Base-by-base conservation (phyloP, 1,140 invertebrate species). In the Drosophila lacertosa region DNA sequence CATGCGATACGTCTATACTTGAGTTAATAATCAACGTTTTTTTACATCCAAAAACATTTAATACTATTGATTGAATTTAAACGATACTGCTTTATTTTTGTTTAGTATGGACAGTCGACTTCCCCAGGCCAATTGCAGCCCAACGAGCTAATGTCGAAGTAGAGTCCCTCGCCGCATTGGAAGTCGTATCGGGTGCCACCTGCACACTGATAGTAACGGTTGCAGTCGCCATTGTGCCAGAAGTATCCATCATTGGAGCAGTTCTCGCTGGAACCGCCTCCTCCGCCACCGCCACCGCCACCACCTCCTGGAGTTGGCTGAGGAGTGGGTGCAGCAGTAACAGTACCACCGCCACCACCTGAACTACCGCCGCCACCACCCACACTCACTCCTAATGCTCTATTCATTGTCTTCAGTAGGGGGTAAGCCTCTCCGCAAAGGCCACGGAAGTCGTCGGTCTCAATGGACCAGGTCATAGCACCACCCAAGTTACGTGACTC, bases 381-480 rank as follows among this genome's bases (percentile, higher is more conserved):
- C 2, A 42, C 71, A 3, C 72, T 40, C 10, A 24, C 42, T 16
- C 81, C 81, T 32, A 84, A 13, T 7, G 53, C 74, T 3, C 77
- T 47, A 45, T 86, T 88, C 33, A 88, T 88, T 16, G 82, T 48
- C 53, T 82, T 89, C 79, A 74, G 92, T 86, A 63, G 92, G 60
- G 69, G 92, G 90, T 93, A 93, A 91, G 39, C 89, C 89, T 82
- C 90, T 57, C 82, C 91, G 71, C 95, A 96, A 4, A 93, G 92
- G 0, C 95, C 95, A 5, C 91, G 92, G 89, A 96, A 96, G 83
- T 96, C 95, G 55, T 96, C 95, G 0, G 94, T 95, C 78, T 96
- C 95, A 37, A 96, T 94, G 39, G 95, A 95, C 96, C 96, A 97
- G 7, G 96, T 93, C 95, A 97, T 96, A 0, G 95, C 93, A 3